Evolutionary conservation across 2,113 vertebrate genomes (phyloP).

Genomic region (Rhipidura dahli): DNA sequence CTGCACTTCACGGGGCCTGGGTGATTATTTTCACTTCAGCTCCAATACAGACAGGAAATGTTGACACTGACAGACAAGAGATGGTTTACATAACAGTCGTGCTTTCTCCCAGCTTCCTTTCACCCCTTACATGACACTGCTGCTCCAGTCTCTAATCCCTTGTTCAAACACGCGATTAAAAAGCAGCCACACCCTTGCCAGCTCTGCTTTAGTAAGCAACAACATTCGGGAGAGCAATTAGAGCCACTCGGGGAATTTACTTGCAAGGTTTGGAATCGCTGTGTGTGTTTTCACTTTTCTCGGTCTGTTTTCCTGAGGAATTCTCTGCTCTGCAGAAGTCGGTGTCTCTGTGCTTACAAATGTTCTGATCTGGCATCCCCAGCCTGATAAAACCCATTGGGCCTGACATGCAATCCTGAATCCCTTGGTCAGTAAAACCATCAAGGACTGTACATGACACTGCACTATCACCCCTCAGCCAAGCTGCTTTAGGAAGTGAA

Average conservation of each 20-base stretch:
- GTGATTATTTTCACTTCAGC: neutral
- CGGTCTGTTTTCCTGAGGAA: neutral
- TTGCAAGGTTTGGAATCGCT: neutral
- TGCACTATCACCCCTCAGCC: neutral
- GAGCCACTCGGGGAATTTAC: neutral
- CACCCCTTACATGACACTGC: neutral
- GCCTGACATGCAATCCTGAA: neutral
- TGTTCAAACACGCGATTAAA: neutral
- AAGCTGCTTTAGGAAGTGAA: neutral
- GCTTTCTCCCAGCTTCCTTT: neutral
- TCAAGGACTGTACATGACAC: neutral
- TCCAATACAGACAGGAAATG: neutral
- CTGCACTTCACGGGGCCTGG: neutral
- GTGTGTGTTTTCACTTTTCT: neutral
- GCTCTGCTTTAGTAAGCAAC: neutral
- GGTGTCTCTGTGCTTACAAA: neutral
- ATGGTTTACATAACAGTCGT: neutral
- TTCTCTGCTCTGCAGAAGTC: neutral
- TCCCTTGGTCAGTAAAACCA: neutral
- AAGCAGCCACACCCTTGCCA: neutral
- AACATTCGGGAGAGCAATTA: neutral
- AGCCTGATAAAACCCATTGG: neutral
- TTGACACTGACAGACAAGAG: neutral
- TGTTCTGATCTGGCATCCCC: neutral
- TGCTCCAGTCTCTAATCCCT: conserved; percentile 28